Base-by-base conservation (phyloP, 2,113 vertebrate species). In the Rhinoderma darwinii region DNA sequence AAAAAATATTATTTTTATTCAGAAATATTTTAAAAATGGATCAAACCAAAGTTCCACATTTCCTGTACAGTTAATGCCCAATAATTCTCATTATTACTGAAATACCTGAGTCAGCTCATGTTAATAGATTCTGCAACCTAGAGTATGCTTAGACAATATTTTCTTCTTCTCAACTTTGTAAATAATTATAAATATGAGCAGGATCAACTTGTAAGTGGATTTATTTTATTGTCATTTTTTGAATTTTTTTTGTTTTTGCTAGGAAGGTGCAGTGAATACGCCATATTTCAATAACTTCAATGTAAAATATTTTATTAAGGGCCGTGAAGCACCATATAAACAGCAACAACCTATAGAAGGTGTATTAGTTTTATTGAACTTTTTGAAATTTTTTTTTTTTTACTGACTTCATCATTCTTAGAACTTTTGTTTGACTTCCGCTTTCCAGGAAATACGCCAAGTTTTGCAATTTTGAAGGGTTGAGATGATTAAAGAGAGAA, bases 141-240 rank as follows among this genome's bases (percentile, higher is more conserved):
- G 56, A 41, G 35, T 61, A 81, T 61, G 54, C 35, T 80, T 61
- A 27, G 4, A 25, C 41, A 61, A 39, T 32, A 78, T 39, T 83
- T 68, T 43, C 18, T 63, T 54, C 72, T 84, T 76, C 51, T 43
- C n/a, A 75, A 30, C 47, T 81, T 37, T 87, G 86, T 87, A 82
- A 87, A 87, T 87, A 87, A 72, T 82, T 73, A 82, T 74, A 82
- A 59, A 63, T 87, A 82, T 63, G 68, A 82, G 68, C 51, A 63
- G 54, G 54, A 87, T 82, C 50, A 86, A 81, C 32, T 41, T 79
- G 78, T 86, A 68, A 50, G 84, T 80, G 44, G 56, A 80, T 86
- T 78, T 78, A 51, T 86, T 86, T 80, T 54, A 82, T 86, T 81
- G 68, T 78, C 56, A 25, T 56, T 25, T 68, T 80, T 86, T 76